Percentiles rank a stretch among this genome's conserved stretches.
Evolutionary conservation across 2,888 invertebrate genomes (phyloP).

Genomic region (Torymus texanus): DNA sequence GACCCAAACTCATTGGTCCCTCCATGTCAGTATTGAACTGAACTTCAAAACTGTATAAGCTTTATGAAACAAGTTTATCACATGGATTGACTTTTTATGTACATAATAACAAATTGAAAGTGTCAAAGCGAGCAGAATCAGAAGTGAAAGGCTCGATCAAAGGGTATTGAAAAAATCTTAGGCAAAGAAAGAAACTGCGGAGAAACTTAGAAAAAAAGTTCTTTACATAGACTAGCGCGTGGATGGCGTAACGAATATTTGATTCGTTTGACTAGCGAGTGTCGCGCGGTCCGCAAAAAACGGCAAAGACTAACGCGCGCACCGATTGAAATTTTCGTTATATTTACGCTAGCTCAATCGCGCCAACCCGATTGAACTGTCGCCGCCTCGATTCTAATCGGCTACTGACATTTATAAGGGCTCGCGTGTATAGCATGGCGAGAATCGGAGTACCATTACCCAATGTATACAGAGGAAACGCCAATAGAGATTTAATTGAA

Average conservation of each 20-base stretch:
- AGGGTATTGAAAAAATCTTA: conserved; percentile 2
- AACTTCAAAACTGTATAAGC: too few relatives aligned
- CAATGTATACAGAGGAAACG: conserved; percentile 2
- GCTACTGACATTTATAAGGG: conserved; percentile 7
- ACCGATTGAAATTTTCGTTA: conserved; percentile 41
- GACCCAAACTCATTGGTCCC: too few relatives aligned
- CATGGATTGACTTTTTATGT: too few relatives aligned
- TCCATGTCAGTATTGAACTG: too few relatives aligned
- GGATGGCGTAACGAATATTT: conserved; percentile 43
- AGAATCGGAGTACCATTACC: background rate
- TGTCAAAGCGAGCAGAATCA: too few relatives aligned
- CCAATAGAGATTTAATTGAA: background rate
- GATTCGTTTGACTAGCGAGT: conserved; percentile 31
- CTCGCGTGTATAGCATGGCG: background rate
- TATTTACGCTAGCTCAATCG: conserved; percentile 32
- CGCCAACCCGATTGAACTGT: conserved; percentile 42
- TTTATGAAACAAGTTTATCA: too few relatives aligned
- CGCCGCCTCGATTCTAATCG: conserved; percentile 40
- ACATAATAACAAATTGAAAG: too few relatives aligned
- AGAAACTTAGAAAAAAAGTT: conserved; percentile 25
- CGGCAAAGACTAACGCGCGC: background rate
- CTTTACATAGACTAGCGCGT: conserved; percentile 15
- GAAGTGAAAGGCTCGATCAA: conserved; percentile 40
- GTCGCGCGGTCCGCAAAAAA: conserved; percentile 2
- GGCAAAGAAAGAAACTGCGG: conserved; percentile 5